Evolutionary conservation across 2,888 invertebrate species (phyloP).

Genomic region (Sceliomorpha sp.): DNA sequence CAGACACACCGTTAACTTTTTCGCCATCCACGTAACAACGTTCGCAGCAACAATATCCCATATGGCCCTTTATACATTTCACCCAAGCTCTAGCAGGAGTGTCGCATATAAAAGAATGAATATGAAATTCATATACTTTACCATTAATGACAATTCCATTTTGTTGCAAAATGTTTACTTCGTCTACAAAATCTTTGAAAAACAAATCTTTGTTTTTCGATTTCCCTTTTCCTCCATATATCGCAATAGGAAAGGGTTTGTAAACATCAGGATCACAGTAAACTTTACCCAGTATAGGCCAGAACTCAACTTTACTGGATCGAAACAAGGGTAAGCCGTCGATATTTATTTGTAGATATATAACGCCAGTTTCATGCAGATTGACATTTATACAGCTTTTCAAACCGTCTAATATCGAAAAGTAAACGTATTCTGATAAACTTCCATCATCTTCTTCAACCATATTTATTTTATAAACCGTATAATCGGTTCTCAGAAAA

Average conservation of each 20-base stretch:
- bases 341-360: constrained; percentile 2
- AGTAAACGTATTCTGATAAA: background rate
- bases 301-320: background rate
- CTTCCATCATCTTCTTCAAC: background rate
- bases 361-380: no score
- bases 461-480: background rate
- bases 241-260: constrained; percentile 34
- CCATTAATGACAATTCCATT: background rate
- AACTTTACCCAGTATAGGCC: background rate
- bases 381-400: background rate
- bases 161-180: background rate
- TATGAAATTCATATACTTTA: background rate
- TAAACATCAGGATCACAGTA: constrained; percentile 17
- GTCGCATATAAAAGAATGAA: background rate
- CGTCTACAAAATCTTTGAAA: constrained; percentile 1
- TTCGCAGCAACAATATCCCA: background rate
- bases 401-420: background rate
- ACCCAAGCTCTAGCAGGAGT: constrained; percentile 1
- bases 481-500: background rate
- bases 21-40: background rate
- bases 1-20: background rate
- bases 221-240: constrained; percentile 31
- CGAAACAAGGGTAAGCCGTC: background rate
- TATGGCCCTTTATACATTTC: background rate
- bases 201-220: constrained; percentile 11